A percentile compares a stretch with the other conserved stretches of the same genome.
phyloP scores from a whole-genome alignment of 2,888 invertebrate species.

The Ennomos fuscantarius region DNA sequence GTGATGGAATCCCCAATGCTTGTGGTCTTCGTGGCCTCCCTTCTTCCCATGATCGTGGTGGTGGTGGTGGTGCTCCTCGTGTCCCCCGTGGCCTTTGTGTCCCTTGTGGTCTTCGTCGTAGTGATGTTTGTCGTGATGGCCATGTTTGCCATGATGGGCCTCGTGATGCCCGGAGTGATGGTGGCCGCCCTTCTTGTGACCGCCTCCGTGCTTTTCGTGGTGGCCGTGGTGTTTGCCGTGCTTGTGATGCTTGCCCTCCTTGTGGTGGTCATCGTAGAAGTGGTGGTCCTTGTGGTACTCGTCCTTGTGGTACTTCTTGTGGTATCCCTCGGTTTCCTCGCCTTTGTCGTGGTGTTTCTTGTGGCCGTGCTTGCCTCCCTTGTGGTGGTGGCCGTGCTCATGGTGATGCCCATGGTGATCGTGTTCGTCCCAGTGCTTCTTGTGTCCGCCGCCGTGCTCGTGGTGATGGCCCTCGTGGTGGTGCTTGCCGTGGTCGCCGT shows the following conservation, averaged over 20 bases:
- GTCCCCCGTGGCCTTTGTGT: constrained; percentile 91
- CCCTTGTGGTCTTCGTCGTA: constrained; percentile 93
- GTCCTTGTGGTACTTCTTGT: constrained; percentile 94
- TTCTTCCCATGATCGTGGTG: constrained; percentile 92
- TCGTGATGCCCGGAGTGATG: constrained; percentile 91
- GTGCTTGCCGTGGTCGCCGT: constrained; percentile 91
- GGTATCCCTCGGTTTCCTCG: constrained; percentile 92
- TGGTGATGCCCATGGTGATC: constrained; percentile 91
- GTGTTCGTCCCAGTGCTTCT: constrained; percentile 91
- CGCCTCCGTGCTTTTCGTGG: constrained; percentile 90
- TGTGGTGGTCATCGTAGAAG: constrained; percentile 95
- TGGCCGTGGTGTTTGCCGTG: constrained; percentile 91
- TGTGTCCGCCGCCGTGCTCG: constrained; percentile 92
- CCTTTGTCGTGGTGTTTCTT: constrained; percentile 94
- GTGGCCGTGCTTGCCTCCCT: constrained; percentile 91
- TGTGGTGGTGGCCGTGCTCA: constrained; percentile 91
- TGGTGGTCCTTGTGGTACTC: constrained; percentile 95
- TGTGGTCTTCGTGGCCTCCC: constrained; percentile 90
- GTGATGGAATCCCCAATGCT: constrained; percentile 89
- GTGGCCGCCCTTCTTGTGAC: constrained; percentile 92
- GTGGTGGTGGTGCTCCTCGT: constrained; percentile 90
- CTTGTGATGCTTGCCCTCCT: constrained; percentile 93
- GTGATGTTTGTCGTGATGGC: constrained; percentile 93
- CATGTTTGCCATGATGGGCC: constrained; percentile 91
- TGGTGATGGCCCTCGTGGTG: constrained; percentile 91